Conservation (phyloP, 2,797 vertebrate species). For the Darevskia nairensis region DNA sequence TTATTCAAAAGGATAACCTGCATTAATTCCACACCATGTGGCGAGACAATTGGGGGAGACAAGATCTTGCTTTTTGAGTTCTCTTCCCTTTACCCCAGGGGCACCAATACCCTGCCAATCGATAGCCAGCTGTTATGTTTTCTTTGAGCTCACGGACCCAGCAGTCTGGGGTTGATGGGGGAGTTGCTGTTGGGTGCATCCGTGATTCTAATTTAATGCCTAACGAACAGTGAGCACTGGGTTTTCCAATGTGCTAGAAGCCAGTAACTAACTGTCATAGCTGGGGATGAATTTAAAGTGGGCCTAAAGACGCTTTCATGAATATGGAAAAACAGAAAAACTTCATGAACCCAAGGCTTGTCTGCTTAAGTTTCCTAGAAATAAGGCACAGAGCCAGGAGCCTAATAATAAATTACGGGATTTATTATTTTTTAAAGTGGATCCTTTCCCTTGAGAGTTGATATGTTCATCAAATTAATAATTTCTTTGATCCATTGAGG, state of each 20-base stretch:
- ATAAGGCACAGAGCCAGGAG: not conserved
- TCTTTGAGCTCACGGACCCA: not conserved
- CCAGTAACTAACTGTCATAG: not conserved
- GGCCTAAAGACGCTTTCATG: not conserved
- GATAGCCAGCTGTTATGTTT: not conserved
- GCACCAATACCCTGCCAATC: not conserved
- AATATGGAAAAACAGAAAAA: not conserved
- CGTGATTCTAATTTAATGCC: not conserved
- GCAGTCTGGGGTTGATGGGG: fast-evolving
- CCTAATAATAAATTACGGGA: not conserved
- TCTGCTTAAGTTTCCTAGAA: constrained; percentile 22
- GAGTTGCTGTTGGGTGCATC: not conserved
- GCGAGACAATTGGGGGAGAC: not conserved
- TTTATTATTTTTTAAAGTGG: not conserved
- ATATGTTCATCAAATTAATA: constrained; percentile 24
- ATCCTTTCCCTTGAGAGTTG: not conserved
- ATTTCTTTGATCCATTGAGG: constrained; percentile 38
- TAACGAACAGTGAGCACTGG: not conserved
- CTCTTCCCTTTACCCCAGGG: not conserved
- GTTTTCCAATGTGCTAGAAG: constrained; percentile 6
- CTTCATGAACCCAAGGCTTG: not conserved
- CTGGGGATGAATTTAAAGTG: constrained; percentile 31
- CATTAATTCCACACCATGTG: not conserved
- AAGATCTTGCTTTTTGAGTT: not conserved
- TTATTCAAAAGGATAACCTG: not conserved